phyloP scores from a whole-genome alignment of 2,888 invertebrate species.

The Stictocephala bisonia region DNA sequence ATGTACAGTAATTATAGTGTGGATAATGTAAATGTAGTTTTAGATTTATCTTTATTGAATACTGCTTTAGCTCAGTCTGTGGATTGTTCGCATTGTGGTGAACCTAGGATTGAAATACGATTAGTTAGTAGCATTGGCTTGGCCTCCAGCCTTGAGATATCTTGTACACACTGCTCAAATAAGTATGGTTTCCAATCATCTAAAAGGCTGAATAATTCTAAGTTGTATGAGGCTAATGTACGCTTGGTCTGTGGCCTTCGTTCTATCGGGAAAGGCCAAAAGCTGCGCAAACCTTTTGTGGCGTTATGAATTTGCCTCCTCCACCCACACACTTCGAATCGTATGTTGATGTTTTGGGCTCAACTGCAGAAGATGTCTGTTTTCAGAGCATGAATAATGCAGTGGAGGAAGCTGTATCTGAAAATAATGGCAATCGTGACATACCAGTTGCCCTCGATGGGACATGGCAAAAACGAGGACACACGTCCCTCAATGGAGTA shows the following conservation, averaged over 20 bases:
- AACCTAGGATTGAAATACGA: conserved; percentile 34
- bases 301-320: conserved; percentile 44
- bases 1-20: not conserved
- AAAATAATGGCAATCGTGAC: conserved; percentile 28
- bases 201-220: conserved; percentile 9
- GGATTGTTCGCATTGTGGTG: conserved; percentile 30
- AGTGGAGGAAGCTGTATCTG: conserved; percentile 46
- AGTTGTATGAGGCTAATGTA: conserved; percentile 35
- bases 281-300: conserved; percentile 29
- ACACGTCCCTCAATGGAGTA: conserved; percentile 45
- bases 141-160: conserved; percentile 20
- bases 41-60: conserved; percentile 10
- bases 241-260: conserved; percentile 42
- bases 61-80: not conserved
- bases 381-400: conserved; percentile 38
- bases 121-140: conserved; percentile 10
- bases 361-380: conserved; percentile 1
- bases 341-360: not conserved
- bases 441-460: conserved; percentile 43
- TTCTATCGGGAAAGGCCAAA: conserved; percentile 29
- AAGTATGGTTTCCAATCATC: not conserved
- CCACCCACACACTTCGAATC: conserved; percentile 11
- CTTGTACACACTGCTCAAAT: conserved; percentile 10
- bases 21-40: conserved; percentile 18
- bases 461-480: conserved; percentile 48